These are phyloP conservation scores for Calameuta filiformis DNA, from an alignment of 2,888 invertebrate species.

Conservation along the genomic window DNA sequence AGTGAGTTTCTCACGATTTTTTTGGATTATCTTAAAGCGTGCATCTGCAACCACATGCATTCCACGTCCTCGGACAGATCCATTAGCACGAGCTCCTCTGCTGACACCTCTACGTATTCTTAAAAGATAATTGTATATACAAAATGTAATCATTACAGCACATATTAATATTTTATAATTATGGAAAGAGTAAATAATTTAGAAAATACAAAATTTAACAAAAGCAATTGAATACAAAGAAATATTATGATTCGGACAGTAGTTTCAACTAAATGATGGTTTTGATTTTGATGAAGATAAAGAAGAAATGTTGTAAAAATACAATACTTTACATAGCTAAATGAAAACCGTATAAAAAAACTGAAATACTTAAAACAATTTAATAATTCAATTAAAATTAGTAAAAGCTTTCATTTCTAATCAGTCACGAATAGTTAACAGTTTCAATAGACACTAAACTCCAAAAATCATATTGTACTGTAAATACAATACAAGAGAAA, in stretches of 20 bases:
- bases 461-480: not conserved
- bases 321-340: not conserved
- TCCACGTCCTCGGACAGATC: conserved; percentile 39
- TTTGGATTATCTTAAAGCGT: conserved; percentile 81
- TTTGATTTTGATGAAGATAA: not conserved
- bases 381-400: not conserved
- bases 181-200: no score
- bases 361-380: not conserved
- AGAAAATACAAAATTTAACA: no score
- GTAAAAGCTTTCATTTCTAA: not conserved
- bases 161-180: no score
- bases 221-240: no score
- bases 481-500: not conserved
- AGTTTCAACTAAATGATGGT: not conserved
- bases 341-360: not conserved
- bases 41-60: conserved; percentile 71
- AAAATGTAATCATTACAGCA: not conserved
- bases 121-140: not conserved
- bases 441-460: not conserved
- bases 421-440: not conserved
- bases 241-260: no score
- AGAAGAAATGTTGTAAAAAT: not conserved
- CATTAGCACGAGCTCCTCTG: conserved; percentile 35
- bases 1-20: conserved; percentile 78
- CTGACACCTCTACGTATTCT: conserved; percentile 44